Base-by-base conservation (phyloP, 2,113 vertebrate genomes). In the Leuciscus idus region DNA sequence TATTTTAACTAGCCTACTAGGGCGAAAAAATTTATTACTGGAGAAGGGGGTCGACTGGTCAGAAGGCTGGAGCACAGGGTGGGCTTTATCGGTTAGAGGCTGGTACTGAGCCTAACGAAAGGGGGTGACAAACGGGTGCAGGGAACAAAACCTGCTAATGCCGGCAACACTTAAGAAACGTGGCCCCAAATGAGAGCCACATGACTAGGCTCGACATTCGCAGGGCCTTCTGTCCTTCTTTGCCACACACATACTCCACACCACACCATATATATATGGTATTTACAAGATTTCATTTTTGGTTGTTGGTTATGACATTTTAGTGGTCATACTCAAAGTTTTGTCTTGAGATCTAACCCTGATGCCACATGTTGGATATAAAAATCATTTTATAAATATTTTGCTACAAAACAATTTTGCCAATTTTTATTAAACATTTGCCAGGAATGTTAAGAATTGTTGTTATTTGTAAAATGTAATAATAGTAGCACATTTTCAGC, bases 111-210 rank as follows among this genome's bases (percentile, higher is more conserved):
- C 64, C 15, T 76, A 73, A 39, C 23, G 39, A 78, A 78, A 26
- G 26, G 61, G 36, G 7, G 26, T 82, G 21, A 36, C 28, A 39
- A 87, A 74, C 12, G 50, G 39, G 36, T 50, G 66, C 12, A 30
- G 33, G 59, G 66, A 90, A 86, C 72, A 88, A 79, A 84, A 85
- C 28, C 36, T n/a, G 8, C 78, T 86, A 84, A 91, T 81, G 82
- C 48, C 61, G 82, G 33, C 66, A 84, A 68, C 85, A 89, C 84
- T 80, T 77, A 33, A 88, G 85, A 57, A 83, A 70, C 74, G 48
- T 82, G 81, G 86, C 86, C 90, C 83, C 73, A 82, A 90, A 91
- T 87, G 50, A 88, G 77, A 87, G 59, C 17, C 88, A 59, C 85
- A 86, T 86, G 87, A 86, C 86, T 81, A 61, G 72, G 62, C 36